Percentiles rank a stretch among this genome's conserved stretches.
Evolutionary conservation across 2,888 invertebrate species (phyloP).

Genomic region (Polia nebulosa): DNA sequence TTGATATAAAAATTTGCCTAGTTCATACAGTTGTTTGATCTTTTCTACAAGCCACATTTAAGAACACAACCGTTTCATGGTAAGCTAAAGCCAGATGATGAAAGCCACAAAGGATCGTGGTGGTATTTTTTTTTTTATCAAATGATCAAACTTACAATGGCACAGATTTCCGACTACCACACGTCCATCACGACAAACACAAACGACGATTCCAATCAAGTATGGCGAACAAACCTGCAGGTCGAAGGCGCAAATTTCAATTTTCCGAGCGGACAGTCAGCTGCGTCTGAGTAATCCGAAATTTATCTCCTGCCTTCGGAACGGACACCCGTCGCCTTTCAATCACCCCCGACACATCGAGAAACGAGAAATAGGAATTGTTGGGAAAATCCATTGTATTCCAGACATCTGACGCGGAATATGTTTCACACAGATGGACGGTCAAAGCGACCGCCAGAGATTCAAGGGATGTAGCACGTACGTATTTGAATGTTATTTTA

Average conservation of each 20-base stretch:
- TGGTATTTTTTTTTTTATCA: background rate
- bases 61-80: background rate
- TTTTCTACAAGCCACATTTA: conserved; percentile 11
- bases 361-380: conserved; percentile 72
- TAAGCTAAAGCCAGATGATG: too few species aligned
- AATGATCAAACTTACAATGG: background rate
- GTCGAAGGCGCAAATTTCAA: conserved; percentile 78
- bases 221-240: conserved; percentile 56
- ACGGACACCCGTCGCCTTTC: conserved; percentile 80
- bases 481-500: conserved; percentile 54
- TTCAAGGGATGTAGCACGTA: conserved; percentile 46
- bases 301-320: conserved; percentile 80
- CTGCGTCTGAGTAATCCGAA: conserved; percentile 79
- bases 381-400: conserved; percentile 70
- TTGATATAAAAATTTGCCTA: conserved; percentile 20
- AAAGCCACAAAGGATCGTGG: background rate
- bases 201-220: conserved; percentile 70
- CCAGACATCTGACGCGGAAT: conserved; percentile 68
- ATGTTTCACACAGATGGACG: conserved; percentile 62
- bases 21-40: background rate
- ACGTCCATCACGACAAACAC: conserved; percentile 65
- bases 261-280: conserved; percentile 83
- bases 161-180: background rate
- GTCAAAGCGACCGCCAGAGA: conserved; percentile 55
- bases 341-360: conserved; percentile 76